A percentile compares a stretch with the other conserved stretches of the same genome.
phyloP scores from a whole-genome alignment of 2,888 invertebrate genomes.

The Caenorhabditis angaria region DNA sequence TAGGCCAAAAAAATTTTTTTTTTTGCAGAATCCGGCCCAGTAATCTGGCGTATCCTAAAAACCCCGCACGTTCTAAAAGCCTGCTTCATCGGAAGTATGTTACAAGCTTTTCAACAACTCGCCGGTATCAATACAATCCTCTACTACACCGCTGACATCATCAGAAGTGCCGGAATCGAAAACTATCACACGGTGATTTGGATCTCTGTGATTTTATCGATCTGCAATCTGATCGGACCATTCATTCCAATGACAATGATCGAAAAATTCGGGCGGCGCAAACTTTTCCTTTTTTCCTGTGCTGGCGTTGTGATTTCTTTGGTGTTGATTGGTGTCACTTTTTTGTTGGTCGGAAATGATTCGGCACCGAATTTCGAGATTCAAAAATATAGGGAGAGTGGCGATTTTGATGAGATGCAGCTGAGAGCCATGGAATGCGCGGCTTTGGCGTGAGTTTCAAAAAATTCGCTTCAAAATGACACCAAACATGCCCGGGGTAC shows the following conservation, averaged over 20 bases:
- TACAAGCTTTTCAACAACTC: conserved; percentile 76
- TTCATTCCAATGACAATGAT: conserved; percentile 68
- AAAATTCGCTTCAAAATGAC: too few species aligned
- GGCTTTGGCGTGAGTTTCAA: conserved; percentile 3
- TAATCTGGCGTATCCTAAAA: conserved; percentile 53
- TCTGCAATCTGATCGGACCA: conserved; percentile 62
- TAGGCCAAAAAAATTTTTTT: not conserved
- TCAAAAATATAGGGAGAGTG: conserved; percentile 14
- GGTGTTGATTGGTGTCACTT: conserved; percentile 64
- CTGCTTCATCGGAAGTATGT: conserved; percentile 75
- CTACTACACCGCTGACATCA: conserved; percentile 70
- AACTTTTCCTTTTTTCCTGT: conserved; percentile 61
- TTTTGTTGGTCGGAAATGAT: conserved; percentile 46
- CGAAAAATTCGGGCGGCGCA: conserved; percentile 62
- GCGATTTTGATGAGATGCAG: conserved; percentile 10
- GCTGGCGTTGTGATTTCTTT: conserved; percentile 62
- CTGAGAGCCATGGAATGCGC: conserved; percentile 18
- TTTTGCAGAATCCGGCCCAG: conserved; percentile 35
- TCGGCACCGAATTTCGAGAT: conserved; percentile 30
- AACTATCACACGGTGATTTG: conserved; percentile 66
- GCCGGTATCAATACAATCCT: conserved; percentile 77
- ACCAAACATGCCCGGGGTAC: too few species aligned
- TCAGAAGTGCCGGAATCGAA: conserved; percentile 62
- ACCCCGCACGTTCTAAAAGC: conserved; percentile 72
- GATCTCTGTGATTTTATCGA: conserved; percentile 50